Base-by-base conservation (phyloP, 2,113 vertebrate species). In the Mobula birostris region DNA sequence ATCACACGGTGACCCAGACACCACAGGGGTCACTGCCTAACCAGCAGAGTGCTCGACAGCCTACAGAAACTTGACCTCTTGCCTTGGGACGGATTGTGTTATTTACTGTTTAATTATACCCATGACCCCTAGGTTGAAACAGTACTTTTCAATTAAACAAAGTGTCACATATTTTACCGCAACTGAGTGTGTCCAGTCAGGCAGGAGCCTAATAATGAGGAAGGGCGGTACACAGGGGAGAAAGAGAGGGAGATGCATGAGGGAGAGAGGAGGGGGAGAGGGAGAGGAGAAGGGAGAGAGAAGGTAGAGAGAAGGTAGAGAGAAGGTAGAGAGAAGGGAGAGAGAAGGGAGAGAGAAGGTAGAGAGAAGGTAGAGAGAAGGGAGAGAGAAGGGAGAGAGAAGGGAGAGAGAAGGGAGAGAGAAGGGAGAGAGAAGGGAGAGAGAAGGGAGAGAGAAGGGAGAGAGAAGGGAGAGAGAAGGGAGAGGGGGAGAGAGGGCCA, bases 111-210 rank as follows among this genome's bases (percentile, higher is more conserved):
- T 96, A 96, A 97, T 96, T 96, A 95, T 90, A 80, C 94, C 94
- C 94, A 95, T 94, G 94, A 94, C 77, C 95, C n/a, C 94, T 94
- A 94, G 36, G 94, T 77, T 94, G 95, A 9, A 1, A 72, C 78
- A 94, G 94, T 94, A 87, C 94, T 36, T 94, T 95, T 94, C 95
- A 95, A 95, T 95, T 94, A 95, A 95, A 94, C 94, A 94, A 94
- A 95, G 40, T 95, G 82, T 83, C 74, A 19, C 78, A 76, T 72
- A 93, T 94, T 94, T 95, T 92, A 95, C 95, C 94, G 94, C 77
- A 94, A 66, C 94, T 94, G 94, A 94, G 95, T 95, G 94, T 95
- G 95, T 94, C 94, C 95, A 95, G 96, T 96, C 95, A 96, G 95
- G 94, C 80, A 76, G 94, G 94, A 94, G 94, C 94, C 94, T 95